phyloP scores from a whole-genome alignment of 92 coral and sea anemone genomes.

The Parazoanthus swiftii region DNA sequence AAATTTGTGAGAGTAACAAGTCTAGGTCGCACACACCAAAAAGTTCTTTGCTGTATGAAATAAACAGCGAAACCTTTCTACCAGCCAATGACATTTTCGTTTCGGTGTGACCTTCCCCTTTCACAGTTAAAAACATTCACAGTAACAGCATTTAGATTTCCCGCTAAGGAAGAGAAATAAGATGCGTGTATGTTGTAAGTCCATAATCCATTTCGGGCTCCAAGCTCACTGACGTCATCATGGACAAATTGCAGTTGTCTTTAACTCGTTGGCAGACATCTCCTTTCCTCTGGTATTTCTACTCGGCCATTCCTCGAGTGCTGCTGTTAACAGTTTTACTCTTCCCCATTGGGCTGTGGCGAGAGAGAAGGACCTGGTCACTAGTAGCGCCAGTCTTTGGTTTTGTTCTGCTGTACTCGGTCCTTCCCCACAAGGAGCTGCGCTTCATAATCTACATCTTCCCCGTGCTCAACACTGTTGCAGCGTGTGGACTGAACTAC shows the following conservation, averaged over 20 bases:
- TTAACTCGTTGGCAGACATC: constrained; percentile 76
- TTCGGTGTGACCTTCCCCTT: too few relatives aligned
- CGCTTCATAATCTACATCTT: constrained; percentile 89
- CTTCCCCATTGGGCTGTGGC: constrained; percentile 84
- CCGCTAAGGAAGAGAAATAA: too few relatives aligned
- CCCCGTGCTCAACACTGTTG: constrained; percentile 83
- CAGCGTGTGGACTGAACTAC: constrained; percentile 91
- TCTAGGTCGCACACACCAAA: too few relatives aligned
- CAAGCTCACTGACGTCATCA: too few relatives aligned
- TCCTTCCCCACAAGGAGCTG: constrained; percentile 96
- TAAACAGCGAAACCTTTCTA: too few relatives aligned
- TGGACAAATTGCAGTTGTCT: constrained; percentile 3
- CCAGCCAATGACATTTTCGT: too few relatives aligned
- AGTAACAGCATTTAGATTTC: too few relatives aligned
- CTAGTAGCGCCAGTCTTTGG: constrained; percentile 67
- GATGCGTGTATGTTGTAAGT: too few relatives aligned
- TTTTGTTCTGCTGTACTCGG: constrained; percentile 83
- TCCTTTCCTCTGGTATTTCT: constrained; percentile 95
- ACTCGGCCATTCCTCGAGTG: constrained; percentile 93
- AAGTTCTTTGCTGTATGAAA: too few relatives aligned
- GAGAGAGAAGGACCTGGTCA: constrained; percentile 81
- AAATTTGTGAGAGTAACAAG: too few relatives aligned
- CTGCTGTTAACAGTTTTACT: constrained; percentile 72
- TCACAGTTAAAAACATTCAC: too few relatives aligned
- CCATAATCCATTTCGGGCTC: too few relatives aligned